These are phyloP conservation scores for Aporophyla lueneburgensis DNA, from an alignment of 2,888 invertebrate genomes.

Conservation along the genomic window DNA sequence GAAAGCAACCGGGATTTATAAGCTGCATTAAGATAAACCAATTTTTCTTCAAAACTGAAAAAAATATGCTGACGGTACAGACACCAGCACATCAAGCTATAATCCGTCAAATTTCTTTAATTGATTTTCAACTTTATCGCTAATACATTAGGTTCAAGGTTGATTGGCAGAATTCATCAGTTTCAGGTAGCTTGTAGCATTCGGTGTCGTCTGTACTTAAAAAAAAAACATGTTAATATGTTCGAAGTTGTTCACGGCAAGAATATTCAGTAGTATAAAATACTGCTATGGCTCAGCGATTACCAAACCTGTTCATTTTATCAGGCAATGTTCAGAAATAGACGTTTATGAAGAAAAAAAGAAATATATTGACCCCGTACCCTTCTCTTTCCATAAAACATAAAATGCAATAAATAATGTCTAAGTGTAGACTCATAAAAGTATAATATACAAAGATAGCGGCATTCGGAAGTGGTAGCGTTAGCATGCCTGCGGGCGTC, in stretches of 20 bases:
- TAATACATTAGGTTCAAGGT: too few species aligned
- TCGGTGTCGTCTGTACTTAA: too few species aligned
- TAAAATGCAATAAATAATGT: slow-evolving; percentile 8
- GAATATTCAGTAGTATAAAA: neutral
- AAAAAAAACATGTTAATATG: neutral
- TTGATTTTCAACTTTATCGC: too few species aligned
- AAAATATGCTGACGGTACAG: neutral
- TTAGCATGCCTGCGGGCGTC: slow-evolving; percentile 47
- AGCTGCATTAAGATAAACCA: neutral
- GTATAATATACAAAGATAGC: slow-evolving; percentile 36
- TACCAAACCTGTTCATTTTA: neutral
- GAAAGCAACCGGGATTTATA: neutral
- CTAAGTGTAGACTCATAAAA: slow-evolving; percentile 15
- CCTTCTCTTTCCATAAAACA: neutral
- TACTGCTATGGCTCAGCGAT: neutral
- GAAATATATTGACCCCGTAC: neutral
- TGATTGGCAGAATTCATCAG: too few species aligned
- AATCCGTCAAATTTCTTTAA: too few species aligned
- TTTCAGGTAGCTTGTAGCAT: too few species aligned
- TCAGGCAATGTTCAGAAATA: neutral
- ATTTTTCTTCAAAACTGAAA: neutral
- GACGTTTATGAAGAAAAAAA: neutral
- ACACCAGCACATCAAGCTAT: too few species aligned
- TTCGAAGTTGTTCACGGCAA: neutral
- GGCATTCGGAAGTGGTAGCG: slow-evolving; percentile 42